Percentiles rank a stretch among this genome's conserved stretches.
These are phyloP conservation scores for Lithophane semibrunnea DNA, from an alignment of 2,888 invertebrate genomes.

Conservation along the genomic window DNA sequence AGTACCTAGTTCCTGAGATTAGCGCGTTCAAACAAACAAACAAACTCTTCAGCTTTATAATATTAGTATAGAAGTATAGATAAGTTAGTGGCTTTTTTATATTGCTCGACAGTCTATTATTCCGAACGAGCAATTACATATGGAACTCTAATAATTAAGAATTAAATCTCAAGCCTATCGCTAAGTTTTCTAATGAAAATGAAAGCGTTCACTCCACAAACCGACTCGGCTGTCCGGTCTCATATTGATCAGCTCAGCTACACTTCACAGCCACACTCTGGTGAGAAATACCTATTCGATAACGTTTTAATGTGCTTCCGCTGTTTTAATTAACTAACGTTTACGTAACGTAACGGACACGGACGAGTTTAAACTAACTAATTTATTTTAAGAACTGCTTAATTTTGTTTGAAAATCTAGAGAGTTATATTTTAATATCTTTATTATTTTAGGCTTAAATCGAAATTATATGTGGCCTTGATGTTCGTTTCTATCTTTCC, in stretches of 20 bases:
- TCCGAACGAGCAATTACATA: too few relatives aligned
- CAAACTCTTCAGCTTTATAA: too few relatives aligned
- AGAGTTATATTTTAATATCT: neutral
- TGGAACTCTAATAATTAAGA: too few relatives aligned
- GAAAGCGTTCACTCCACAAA: conserved; percentile 33
- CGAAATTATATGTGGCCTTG: too few relatives aligned
- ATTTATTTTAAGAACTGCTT: conserved; percentile 47
- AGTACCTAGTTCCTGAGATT: too few relatives aligned
- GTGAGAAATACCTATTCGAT: conserved; percentile 29
- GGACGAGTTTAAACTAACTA: conserved; percentile 33
- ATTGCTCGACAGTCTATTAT: too few relatives aligned
- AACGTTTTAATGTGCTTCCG: conserved; percentile 41
- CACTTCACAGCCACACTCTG: neutral
- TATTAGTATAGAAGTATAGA: too few relatives aligned
- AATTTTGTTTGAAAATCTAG: neutral
- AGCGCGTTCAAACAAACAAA: too few relatives aligned
- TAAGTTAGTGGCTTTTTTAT: too few relatives aligned
- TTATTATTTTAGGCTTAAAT: neutral
- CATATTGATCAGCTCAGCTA: conserved; percentile 4
- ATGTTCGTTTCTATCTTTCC: neutral
- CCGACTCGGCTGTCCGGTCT: neutral
- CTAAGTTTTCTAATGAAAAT: conserved; percentile 16
- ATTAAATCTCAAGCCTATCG: neutral
- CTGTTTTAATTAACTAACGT: conserved; percentile 34
- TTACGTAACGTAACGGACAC: too few relatives aligned